These are phyloP conservation scores for Drosophila monieri DNA, from an alignment of 2,888 invertebrate species.

Conservation along the genomic window DNA sequence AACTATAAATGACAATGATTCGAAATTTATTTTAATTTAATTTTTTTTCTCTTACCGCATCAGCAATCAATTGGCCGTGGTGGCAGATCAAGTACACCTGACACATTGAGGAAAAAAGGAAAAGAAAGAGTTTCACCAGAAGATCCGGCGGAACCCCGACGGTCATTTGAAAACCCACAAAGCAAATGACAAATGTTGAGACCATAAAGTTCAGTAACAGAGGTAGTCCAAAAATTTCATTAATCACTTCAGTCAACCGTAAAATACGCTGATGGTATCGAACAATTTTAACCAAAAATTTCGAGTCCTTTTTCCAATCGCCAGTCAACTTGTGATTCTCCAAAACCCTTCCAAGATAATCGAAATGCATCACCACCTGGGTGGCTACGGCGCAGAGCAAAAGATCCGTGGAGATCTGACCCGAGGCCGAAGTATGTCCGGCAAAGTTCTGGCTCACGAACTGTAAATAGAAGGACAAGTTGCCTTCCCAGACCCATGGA, in stretches of 20 bases:
- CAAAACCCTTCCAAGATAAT: constrained; percentile 62
- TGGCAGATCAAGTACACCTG: constrained; percentile 80
- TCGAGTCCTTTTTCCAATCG: constrained; percentile 46
- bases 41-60: constrained; percentile 58
- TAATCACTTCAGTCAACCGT: constrained; percentile 62
- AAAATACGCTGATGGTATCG: constrained; percentile 70
- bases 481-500: constrained; percentile 67
- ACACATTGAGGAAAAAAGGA: constrained; percentile 67
- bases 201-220: constrained; percentile 79
- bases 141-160: constrained; percentile 64
- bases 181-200: constrained; percentile 81
- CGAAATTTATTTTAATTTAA: too few species aligned
- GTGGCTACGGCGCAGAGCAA: constrained; percentile 75
- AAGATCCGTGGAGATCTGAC: constrained; percentile 80
- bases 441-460: constrained; percentile 63
- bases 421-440: constrained; percentile 72
- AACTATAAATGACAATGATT: too few species aligned
- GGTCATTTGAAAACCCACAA: constrained; percentile 81
- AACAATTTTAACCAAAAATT: constrained; percentile 54
- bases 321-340: constrained; percentile 27
- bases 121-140: constrained; percentile 72
- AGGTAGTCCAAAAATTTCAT: constrained; percentile 79
- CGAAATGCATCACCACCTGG: constrained; percentile 81
- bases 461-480: constrained; percentile 68
- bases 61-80: constrained; percentile 73